phyloP scores from a whole-genome alignment of 2,797 vertebrate species.

The Euphonia xanthogaster region DNA sequence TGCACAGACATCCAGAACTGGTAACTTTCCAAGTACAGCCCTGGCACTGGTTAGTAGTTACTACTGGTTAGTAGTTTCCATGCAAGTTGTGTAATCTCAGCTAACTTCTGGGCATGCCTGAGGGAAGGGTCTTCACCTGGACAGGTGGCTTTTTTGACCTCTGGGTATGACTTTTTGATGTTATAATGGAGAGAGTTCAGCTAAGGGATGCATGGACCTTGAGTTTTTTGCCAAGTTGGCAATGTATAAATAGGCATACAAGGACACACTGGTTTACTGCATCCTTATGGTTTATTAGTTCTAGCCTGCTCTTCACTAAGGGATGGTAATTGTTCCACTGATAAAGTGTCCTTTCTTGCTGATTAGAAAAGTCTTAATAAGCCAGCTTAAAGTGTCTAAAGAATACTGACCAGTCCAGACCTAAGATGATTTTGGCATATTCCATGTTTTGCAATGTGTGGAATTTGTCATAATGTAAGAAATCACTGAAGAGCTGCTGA shows the following conservation, averaged over 20 bases:
- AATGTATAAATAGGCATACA: too few species aligned
- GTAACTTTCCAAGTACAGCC: background rate
- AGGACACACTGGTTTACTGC: background rate
- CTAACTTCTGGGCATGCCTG: fast-evolving
- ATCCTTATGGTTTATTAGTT: background rate
- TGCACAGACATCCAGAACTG: background rate
- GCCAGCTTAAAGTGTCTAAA: background rate
- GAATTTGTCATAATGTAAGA: background rate
- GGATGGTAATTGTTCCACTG: background rate
- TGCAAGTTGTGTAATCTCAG: background rate
- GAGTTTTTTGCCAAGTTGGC: background rate
- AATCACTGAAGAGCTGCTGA: background rate
- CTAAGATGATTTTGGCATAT: background rate
- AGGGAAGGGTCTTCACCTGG: background rate
- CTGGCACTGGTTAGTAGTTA: background rate
- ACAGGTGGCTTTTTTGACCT: background rate
- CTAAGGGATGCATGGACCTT: background rate
- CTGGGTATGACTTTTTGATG: background rate
- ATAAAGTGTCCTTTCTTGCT: background rate
- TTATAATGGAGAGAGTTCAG: background rate
- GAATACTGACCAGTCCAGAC: background rate
- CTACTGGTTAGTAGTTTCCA: background rate
- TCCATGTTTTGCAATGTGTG: background rate
- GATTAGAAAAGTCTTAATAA: background rate
- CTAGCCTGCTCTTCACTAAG: background rate